A percentile compares a stretch with the other conserved stretches of the same genome.
phyloP scores from a whole-genome alignment of 1,140 invertebrate genomes.

The Halictus rubicundus region DNA sequence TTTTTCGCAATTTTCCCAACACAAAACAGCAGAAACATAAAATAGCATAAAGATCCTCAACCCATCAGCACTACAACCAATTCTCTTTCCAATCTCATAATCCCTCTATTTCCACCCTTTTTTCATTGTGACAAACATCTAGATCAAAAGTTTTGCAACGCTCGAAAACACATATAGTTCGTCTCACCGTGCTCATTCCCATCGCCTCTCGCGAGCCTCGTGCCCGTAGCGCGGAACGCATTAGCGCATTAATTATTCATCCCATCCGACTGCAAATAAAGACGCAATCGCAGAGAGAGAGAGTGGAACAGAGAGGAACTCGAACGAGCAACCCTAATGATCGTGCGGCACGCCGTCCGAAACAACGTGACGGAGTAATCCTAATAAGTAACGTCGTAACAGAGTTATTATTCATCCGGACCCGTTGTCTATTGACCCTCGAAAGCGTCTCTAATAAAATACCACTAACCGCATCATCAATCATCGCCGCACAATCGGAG shows the following conservation, averaged over 20 bases:
- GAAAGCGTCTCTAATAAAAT: conserved; percentile 72
- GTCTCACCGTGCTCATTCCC: background rate
- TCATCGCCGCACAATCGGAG: conserved; percentile 66
- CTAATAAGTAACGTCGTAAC: conserved; percentile 67
- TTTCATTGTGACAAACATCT: too few relatives aligned
- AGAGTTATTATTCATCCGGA: conserved; percentile 70
- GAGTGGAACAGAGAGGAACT: background rate
- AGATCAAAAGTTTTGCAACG: too few relatives aligned
- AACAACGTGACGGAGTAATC: conserved; percentile 62
- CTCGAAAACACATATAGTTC: too few relatives aligned
- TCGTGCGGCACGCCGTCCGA: conserved; percentile 9
- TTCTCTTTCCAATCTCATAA: too few relatives aligned
- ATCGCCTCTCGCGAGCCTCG: background rate
- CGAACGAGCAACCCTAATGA: conserved; percentile 29
- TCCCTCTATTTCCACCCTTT: too few relatives aligned
- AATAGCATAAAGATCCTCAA: too few relatives aligned
- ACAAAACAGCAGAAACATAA: too few relatives aligned
- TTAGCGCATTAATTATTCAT: conserved; percentile 39
- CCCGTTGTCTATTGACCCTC: conserved; percentile 68
- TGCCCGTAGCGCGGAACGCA: background rate
- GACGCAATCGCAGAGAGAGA: conserved; percentile 19
- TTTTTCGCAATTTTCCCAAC: too few relatives aligned
- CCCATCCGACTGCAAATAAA: conserved; percentile 33
- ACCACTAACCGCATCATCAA: conserved; percentile 72
- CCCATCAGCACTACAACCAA: too few relatives aligned